Percentiles rank a stretch among this genome's conserved stretches.
phyloP scores from a whole-genome alignment of 2,888 invertebrate species.

The Drosophila meridionalis region DNA sequence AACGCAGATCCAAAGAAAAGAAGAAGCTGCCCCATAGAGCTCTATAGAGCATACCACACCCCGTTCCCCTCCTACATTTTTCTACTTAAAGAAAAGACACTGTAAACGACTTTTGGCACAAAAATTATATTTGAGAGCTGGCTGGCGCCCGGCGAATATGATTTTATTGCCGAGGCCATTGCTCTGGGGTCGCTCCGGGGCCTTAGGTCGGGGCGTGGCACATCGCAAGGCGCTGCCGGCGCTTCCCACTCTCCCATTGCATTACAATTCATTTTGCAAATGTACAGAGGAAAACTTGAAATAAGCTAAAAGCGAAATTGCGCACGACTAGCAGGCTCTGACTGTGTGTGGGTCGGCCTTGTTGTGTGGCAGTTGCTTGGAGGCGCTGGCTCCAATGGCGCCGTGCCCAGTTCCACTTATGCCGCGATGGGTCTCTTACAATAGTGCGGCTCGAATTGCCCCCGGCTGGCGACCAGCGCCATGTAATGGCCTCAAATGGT shows the following conservation, averaged over 20 bases:
- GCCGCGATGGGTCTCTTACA: conserved; percentile 56
- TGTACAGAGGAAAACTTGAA: conserved; percentile 77
- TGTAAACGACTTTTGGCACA: conserved; percentile 71
- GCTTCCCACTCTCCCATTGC: conserved; percentile 59
- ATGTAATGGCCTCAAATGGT: conserved; percentile 82
- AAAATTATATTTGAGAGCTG: conserved; percentile 78
- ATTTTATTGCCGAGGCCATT: conserved; percentile 75
- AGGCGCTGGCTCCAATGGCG: conserved; percentile 56
- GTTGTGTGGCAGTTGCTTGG: conserved; percentile 16
- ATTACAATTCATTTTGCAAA: conserved; percentile 82
- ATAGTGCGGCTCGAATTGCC: conserved; percentile 74
- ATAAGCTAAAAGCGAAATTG: conserved; percentile 47
- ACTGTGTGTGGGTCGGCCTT: conserved; percentile 16
- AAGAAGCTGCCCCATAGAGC: conserved; percentile 5
- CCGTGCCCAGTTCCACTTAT: conserved; percentile 68
- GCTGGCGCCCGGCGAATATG: conserved; percentile 85
- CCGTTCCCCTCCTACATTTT: neutral
- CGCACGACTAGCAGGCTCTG: conserved; percentile 21
- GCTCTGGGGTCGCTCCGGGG: conserved; percentile 34
- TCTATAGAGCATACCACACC: conserved; percentile 6
- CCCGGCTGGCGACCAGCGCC: conserved; percentile 52
- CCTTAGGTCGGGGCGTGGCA: conserved; percentile 34
- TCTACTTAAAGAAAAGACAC: conserved; percentile 45
- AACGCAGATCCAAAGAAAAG: conserved; percentile 47
- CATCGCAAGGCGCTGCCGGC: conserved; percentile 25